Evolutionary conservation across 2,888 invertebrate genomes (phyloP), one percentile per base, ranked within the genome.

Genomic region (Sphaerophoria rueppellii): DNA sequence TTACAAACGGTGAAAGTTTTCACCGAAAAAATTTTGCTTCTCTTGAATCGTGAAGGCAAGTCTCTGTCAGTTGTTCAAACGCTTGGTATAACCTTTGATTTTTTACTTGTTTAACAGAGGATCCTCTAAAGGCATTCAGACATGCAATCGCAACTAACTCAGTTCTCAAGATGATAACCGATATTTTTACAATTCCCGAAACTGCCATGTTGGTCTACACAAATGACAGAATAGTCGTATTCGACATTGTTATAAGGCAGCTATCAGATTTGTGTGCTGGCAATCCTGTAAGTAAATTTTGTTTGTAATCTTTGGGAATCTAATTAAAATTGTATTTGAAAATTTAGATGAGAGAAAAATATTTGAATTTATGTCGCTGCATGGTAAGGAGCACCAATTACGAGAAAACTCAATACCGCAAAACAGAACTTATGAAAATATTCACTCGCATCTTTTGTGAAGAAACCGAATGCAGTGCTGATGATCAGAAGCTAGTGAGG

Each of bases 131-230:
- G 88, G 94, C 97, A 90, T 95, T 97, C 90, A 96, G 96, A 88
- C 96, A 97, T 90, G 94, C 95, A 89, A 95, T 95, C 1, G 94
- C 94, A 82, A 96, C 96, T 0, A 96, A 98, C 92, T 96, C 98
- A 0, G 95, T 98, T 7, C 93, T 98, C 61, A 98, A 98, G 92
- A 93, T 99, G 88, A 95, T 97, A 88, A 95, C 95, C 57, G 98
- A 99, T 91, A 92, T 98, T 87, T 98, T 98, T 91, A 95, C 95
- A 85, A 94, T 94, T 87, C 94, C 94, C 87, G 93, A 94, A 87
- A 97, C 98, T 0, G 96, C 98, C 0, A 94, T 95, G 87, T 94
- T 98, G 86, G 97, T 98, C 92, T 99, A 99, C 91, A 97, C 98
- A 0, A 99, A 98, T 90, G 99, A 99, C 90, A 95, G 96, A 54